Conservation (phyloP, 2,888 invertebrate species). For the Macrophya alboannulata region DNA sequence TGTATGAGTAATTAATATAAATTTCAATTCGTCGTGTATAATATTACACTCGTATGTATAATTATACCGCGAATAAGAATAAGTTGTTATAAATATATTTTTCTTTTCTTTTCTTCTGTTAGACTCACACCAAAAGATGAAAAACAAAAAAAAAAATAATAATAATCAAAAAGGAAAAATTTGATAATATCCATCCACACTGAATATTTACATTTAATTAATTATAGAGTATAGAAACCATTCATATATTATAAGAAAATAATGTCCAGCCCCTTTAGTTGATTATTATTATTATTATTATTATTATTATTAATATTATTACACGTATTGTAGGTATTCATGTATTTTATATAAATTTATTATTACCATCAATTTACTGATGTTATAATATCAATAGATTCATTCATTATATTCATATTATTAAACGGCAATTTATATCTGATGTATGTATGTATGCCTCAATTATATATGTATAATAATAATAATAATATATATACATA, state of each 20-base stretch:
- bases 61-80: slow-evolving; percentile 57
- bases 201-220: slow-evolving; percentile 65
- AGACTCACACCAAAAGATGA: slow-evolving; percentile 57
- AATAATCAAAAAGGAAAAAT: background rate
- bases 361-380: too few species aligned
- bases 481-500: background rate
- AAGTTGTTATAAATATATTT: background rate
- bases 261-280: slow-evolving; percentile 70
- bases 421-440: slow-evolving; percentile 25
- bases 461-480: background rate
- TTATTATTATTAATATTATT: background rate
- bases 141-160: background rate
- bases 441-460: background rate
- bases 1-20: slow-evolving; percentile 36
- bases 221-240: slow-evolving; percentile 60
- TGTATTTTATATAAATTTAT: background rate
- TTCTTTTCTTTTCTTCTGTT: too few species aligned
- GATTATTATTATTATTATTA: slow-evolving; percentile 7
- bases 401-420: slow-evolving; percentile 2
- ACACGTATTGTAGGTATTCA: slow-evolving; percentile 8
- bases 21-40: slow-evolving; percentile 56
- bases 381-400: background rate
- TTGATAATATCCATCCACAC: slow-evolving; percentile 46
- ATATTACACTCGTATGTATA: slow-evolving; percentile 12
- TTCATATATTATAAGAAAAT: slow-evolving; percentile 69